Conservation (phyloP, 2,113 vertebrate genomes). For the Neolamprologus modestus region DNA sequence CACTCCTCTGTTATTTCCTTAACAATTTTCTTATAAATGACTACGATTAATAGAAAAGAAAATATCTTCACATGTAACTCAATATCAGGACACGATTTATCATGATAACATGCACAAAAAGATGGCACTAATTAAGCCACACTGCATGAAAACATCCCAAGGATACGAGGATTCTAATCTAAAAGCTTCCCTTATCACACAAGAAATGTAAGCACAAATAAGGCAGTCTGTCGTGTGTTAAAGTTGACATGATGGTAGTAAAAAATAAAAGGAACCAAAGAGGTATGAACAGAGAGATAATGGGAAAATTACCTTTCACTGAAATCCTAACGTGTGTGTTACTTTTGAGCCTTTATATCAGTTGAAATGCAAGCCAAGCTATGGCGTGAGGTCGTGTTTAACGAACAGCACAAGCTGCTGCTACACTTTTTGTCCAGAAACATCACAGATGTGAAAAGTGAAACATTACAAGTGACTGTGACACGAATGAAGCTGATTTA, state of each 20-base stretch:
- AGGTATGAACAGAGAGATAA: neutral
- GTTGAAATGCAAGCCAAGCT: neutral
- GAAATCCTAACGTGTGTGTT: neutral
- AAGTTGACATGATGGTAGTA: neutral
- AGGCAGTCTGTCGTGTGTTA: neutral
- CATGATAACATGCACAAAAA: neutral
- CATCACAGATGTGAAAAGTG: neutral
- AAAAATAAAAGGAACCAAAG: neutral
- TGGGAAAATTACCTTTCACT: neutral
- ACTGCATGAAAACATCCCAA: neutral
- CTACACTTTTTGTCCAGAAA: neutral
- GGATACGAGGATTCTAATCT: neutral
- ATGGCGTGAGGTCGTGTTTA: neutral
- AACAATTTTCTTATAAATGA: neutral
- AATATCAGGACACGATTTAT: neutral
- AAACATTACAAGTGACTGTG: neutral
- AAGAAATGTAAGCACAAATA: neutral
- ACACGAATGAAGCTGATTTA: neutral
- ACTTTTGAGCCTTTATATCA: neutral
- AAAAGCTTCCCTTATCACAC: neutral
- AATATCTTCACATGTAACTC: neutral
- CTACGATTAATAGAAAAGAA: neutral
- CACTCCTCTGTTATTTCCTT: neutral
- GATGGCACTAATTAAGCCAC: neutral
- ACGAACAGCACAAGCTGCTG: neutral